These are phyloP conservation scores for Stenodema calcarata DNA, from an alignment of 2,888 invertebrate species.

Conservation along the genomic window DNA sequence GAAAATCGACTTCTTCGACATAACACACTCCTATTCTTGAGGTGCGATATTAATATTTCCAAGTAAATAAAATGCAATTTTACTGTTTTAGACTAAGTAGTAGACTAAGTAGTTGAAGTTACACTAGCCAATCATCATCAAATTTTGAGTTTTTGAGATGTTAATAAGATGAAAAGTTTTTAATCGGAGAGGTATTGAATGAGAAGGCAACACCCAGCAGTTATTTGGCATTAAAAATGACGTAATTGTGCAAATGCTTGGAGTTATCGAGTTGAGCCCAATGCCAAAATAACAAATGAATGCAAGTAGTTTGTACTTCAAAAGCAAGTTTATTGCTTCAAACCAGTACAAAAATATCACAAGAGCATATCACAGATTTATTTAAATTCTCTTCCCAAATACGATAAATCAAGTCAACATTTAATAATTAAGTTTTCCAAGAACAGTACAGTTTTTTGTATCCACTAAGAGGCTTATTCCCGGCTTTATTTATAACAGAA, in stretches of 20 bases:
- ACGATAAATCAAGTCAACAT: background rate
- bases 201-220: conserved; percentile 43
- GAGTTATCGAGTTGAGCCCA: background rate
- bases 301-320: conserved; percentile 49
- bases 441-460: background rate
- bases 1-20: no score
- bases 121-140: no score
- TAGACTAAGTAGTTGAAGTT: no score
- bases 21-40: no score
- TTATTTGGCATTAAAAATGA: conserved; percentile 42
- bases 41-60: no score
- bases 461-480: background rate
- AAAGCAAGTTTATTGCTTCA: conserved; percentile 53
- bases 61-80: no score
- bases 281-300: conserved; percentile 48
- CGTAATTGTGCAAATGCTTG: background rate
- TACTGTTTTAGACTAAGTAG: no score
- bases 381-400: background rate
- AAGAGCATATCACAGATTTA: conserved; percentile 51
- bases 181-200: background rate
- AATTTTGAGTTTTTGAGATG: no score
- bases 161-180: background rate
- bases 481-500: conserved; percentile 33
- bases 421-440: background rate
- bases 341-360: conserved; percentile 52